Evolutionary conservation across 2,113 vertebrate species (phyloP).

Genomic region (Cinclus cinclus): DNA sequence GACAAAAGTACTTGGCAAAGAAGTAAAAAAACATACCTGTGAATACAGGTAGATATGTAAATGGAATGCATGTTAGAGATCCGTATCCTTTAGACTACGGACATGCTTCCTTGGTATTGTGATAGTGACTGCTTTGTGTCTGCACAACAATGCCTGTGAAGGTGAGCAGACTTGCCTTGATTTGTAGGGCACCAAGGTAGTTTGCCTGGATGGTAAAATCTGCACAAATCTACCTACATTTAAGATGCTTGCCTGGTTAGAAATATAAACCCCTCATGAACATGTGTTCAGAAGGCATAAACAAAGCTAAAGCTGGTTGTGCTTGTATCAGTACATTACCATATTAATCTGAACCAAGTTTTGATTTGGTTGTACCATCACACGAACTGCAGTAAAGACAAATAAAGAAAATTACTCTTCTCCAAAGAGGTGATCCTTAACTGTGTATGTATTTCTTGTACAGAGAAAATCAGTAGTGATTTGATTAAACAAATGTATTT

Average conservation of each 20-base stretch:
- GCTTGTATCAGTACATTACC: neutral
- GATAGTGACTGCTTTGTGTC: neutral
- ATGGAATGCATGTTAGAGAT: neutral
- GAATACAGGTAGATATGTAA: neutral
- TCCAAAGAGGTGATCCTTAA: neutral
- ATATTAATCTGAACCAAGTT: neutral
- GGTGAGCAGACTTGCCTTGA: neutral
- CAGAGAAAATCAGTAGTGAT: neutral
- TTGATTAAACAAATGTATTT: neutral
- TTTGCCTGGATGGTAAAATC: neutral
- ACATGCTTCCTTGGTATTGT: neutral
- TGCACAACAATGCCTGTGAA: neutral
- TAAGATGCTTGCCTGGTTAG: neutral
- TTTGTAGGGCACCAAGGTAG: neutral
- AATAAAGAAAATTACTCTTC: neutral
- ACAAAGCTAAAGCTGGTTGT: neutral
- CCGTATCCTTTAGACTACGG: neutral
- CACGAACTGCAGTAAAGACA: neutral
- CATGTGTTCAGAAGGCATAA: neutral
- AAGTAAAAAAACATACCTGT: neutral
- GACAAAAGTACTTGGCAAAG: neutral
- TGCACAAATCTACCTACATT: neutral
- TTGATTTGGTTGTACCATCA: neutral
- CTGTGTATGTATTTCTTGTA: neutral
- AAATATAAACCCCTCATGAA: neutral